Percentiles rank a stretch among this genome's conserved stretches.
Evolutionary conservation across 30 jellyfish, hydroid and myxozoan species (phyloP).

Genomic region (Catostylus mosaicus): DNA sequence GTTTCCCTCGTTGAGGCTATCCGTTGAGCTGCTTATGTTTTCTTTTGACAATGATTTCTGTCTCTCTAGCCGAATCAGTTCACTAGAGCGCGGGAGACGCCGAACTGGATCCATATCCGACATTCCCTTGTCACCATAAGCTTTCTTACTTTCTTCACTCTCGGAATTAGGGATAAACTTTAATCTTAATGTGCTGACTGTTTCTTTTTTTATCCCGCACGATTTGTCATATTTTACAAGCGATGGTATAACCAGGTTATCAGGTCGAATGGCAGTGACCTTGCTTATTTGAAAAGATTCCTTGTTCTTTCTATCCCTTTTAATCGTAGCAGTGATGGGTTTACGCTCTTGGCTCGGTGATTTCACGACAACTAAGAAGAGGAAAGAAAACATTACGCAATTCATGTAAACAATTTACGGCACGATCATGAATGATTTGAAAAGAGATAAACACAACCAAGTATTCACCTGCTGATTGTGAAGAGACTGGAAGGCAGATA

Average conservation of each 20-base stretch:
- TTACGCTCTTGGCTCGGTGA: slow-evolving; percentile 42
- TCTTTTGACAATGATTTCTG: slow-evolving; percentile 50
- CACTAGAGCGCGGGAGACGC: slow-evolving; percentile 72
- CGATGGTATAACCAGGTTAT: slow-evolving; percentile 32
- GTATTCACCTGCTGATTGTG: too few relatives aligned
- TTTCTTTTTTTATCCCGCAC: background rate
- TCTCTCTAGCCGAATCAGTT: slow-evolving; percentile 29
- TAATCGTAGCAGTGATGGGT: slow-evolving; percentile 2
- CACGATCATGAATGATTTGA: background rate
- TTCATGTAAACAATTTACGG: background rate
- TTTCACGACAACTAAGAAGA: slow-evolving; percentile 35
- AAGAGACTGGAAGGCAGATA: too few relatives aligned
- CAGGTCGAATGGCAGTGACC: slow-evolving; percentile 63
- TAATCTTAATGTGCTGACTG: slow-evolving; percentile 3
- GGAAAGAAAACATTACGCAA: slow-evolving; percentile 27
- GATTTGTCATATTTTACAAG: slow-evolving; percentile 2
- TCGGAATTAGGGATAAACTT: slow-evolving; percentile 12
- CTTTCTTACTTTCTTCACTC: background rate
- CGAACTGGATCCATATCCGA: slow-evolving; percentile 68
- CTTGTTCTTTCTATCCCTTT: slow-evolving; percentile 6
- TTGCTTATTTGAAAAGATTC: slow-evolving; percentile 50
- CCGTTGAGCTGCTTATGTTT: slow-evolving; percentile 58
- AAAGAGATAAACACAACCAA: background rate
- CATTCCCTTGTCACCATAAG: background rate
- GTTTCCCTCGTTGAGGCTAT: slow-evolving; percentile 68